Evolutionary conservation across 2,797 vertebrate species (phyloP), one percentile per base, ranked within the genome.

Genomic region (Valencia hispanica): DNA sequence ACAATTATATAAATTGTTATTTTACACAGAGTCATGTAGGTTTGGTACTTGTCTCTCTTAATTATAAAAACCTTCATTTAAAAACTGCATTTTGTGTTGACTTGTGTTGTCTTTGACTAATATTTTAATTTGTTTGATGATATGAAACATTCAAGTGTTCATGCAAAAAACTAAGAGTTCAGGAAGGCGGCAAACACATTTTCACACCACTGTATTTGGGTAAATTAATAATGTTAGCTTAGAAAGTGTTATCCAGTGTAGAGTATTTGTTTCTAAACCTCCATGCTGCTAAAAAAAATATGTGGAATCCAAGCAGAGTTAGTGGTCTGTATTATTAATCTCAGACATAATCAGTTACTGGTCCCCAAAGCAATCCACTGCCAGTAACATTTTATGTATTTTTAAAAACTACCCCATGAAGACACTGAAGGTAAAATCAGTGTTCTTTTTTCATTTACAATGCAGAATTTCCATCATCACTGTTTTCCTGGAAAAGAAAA

Each of bases 401-500:
- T 20, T 20, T 20, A 4, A 18, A 30, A 63, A 63, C 36, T 36
- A 4, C 8, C 61, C 34, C 9, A 36, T 8, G 22, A 41, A n/a
- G 10, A 66, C 20, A 6, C 25, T 6, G 4, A 41, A 55, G 6
- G 2, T 55, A 11, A 36, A 27, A 36, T 39, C 43, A 32, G 3
- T 70, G 1, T 22, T 36, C 1, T 22, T 14, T 27, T n/a, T 20
- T 15, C 11, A 36, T 48, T 48, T 18, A 61, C 20, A 14, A 73
- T 18, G 36, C 51, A 73, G 53, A 5, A 59, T 39, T 39, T 59
- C 11, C 34, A 48, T 61, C 65, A 68, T 10, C 4, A 7, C 17
- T 39, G 71, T 68, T 73, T 72, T 59, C 25, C 45, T 39, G 34
- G n/a, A 68, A 69, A 25, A 17, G n/a, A 10, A 53, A 72, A 68